phyloP scores from a whole-genome alignment of 2,797 vertebrate genomes.

The Champsocephalus esox region DNA sequence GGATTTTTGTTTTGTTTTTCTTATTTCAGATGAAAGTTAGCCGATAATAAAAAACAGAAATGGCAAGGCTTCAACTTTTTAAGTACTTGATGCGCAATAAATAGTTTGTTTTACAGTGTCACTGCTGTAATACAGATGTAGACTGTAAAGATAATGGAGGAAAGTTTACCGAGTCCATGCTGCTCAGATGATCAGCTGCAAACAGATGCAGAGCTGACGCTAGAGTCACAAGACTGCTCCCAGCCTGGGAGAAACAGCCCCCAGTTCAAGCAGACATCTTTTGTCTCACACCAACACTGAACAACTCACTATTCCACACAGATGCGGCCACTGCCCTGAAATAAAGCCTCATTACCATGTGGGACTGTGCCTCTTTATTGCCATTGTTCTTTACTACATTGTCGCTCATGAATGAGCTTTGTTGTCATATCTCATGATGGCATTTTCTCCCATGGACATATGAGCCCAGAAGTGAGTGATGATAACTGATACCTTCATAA shows the following conservation, averaged over 20 bases:
- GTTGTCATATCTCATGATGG: constrained; percentile 67
- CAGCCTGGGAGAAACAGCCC: constrained; percentile 78
- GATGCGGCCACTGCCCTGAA: constrained; percentile 73
- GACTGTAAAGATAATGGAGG: constrained; percentile 63
- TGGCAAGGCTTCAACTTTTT: neutral
- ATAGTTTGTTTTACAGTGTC: constrained; percentile 9
- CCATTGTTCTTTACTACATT: constrained; percentile 73
- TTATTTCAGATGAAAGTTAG: neutral
- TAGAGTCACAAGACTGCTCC: constrained; percentile 87
- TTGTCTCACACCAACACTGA: constrained; percentile 81
- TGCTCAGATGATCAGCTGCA: constrained; percentile 86
- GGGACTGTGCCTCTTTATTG: constrained; percentile 77
- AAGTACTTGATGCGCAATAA: constrained; percentile 5
- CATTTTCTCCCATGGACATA: constrained; percentile 58
- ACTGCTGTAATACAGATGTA: constrained; percentile 50
- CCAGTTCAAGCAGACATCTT: constrained; percentile 80
- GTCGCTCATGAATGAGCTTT: constrained; percentile 71
- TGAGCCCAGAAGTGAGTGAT: constrained; percentile 59
- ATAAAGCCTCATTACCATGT: constrained; percentile 79
- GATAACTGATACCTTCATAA: constrained; percentile 68
- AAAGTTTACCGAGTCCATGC: constrained; percentile 66
- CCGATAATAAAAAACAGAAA: constrained; percentile 10
- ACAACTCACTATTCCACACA: constrained; percentile 74
- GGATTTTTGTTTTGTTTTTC: neutral
- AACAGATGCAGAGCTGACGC: constrained; percentile 83